Percentiles rank a stretch among this genome's conserved stretches.
These are phyloP conservation scores for Urosaurus nigricauda DNA, from an alignment of 2,797 vertebrate genomes.

Conservation along the genomic window DNA sequence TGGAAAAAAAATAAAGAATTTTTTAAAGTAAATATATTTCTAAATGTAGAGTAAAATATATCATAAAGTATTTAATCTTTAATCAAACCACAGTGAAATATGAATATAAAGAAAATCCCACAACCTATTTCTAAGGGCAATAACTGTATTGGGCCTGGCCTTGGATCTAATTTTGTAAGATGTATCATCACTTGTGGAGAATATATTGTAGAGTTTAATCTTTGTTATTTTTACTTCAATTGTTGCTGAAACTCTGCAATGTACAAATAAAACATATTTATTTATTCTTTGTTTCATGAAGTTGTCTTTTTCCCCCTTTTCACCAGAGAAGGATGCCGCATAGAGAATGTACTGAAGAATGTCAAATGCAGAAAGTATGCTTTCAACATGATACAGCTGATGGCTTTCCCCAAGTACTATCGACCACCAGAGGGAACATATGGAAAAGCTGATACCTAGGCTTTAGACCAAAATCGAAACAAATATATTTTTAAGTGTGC, in stretches of 20 bases:
- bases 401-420: constrained; percentile 98
- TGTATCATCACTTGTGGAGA: constrained; percentile 87
- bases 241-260: constrained; percentile 85
- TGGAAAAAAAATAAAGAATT: constrained; percentile 65
- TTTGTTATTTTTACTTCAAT: constrained; percentile 88
- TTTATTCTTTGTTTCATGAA: constrained; percentile 85
- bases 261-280: constrained; percentile 88
- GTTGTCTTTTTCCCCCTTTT: constrained; percentile 84
- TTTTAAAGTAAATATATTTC: constrained; percentile 82
- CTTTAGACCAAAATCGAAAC: constrained; percentile 30
- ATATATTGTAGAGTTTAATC: constrained; percentile 85
- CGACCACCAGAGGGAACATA: constrained; percentile 97
- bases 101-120: constrained; percentile 71
- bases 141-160: constrained; percentile 85
- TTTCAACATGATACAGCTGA: constrained; percentile 99
- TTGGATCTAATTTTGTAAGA: constrained; percentile 89
- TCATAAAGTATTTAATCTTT: constrained; percentile 72
- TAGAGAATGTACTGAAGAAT: constrained; percentile 99
- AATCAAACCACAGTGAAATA: constrained; percentile 64
- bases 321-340: constrained; percentile 98
- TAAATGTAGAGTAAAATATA: constrained; percentile 74
- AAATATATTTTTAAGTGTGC: constrained; percentile 57
- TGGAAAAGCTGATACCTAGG: constrained; percentile 95
- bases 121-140: constrained; percentile 81
- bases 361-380: constrained; percentile 98